A percentile compares a stretch with the other conserved stretches of the same genome.
phyloP scores from a whole-genome alignment of 2,797 vertebrate genomes.

The Gambelia wislizenii region DNA sequence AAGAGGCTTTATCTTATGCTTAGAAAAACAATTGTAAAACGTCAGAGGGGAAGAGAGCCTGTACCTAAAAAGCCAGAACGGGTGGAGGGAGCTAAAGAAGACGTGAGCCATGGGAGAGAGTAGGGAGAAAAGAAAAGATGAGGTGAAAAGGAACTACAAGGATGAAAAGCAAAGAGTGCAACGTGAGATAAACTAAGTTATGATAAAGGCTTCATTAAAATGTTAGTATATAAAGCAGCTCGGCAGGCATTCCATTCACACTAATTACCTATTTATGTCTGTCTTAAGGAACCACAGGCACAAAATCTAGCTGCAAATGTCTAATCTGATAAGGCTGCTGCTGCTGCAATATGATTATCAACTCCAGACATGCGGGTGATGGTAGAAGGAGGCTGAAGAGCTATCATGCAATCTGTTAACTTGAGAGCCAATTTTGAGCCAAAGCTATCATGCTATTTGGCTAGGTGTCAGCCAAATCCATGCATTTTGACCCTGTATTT shows the following conservation, averaged over 20 bases:
- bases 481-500: not conserved
- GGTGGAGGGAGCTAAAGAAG: not conserved
- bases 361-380: not conserved
- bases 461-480: not conserved
- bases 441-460: not conserved
- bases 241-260: not conserved
- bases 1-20: conserved; percentile 69
- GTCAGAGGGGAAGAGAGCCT: conserved; percentile 54
- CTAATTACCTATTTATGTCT: conserved; percentile 12
- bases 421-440: not conserved
- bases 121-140: not conserved
- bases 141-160: not conserved
- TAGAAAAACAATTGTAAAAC: conserved; percentile 71
- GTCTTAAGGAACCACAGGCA: conserved; percentile 21
- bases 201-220: conserved; percentile 17
- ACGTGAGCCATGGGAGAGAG: conserved; percentile 45
- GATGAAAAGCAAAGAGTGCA: conserved; percentile 6
- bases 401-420: not conserved
- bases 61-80: conserved; percentile 25
- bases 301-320: conserved; percentile 40
- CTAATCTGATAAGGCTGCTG: not conserved
- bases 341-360: conserved; percentile 5
- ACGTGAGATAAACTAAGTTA: conserved; percentile 12
- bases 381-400: not conserved
- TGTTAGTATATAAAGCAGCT: conserved; percentile 29